Base-by-base conservation (phyloP, 2,888 invertebrate genomes). In the Leucophora obtusa region DNA sequence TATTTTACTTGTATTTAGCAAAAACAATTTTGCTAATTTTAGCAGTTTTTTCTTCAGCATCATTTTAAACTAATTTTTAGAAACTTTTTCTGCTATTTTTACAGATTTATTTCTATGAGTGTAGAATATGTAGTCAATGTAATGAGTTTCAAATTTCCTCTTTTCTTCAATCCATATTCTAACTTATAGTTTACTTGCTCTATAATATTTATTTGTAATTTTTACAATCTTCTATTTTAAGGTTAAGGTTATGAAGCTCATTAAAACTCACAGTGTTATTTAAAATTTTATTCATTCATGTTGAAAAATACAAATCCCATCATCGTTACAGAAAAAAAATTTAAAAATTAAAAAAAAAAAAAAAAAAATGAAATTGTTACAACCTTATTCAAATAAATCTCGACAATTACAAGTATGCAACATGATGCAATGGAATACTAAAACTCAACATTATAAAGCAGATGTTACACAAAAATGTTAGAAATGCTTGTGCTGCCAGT, bases 191-290 rank as follows among this genome's bases (percentile, higher is more conserved):
- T 8, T 38, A 10, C 24, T 18, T 38, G 7, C 9, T 50, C 50
- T 50, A 17, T 62, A 15, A 60, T 28, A 50, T 24, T 28, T 28
- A 4, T 7, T 28, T 17, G 6, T 21, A 33, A 38, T 66, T 54
- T n/a, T 33, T 11, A 24, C 66, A 7, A 28, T 43, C 54, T 17
- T 28, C 6, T 18, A 5, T 63, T 58, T 76, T 73, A 80, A 80
- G 80, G 80, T 80, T 76, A 80, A 80, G 80, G 80, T 65, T 80
- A 15, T 65, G 33, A 15, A 76, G 54, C 80, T 80, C 80, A 80
- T 80, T 80, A 80, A 73, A 80, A 73, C 2, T 28, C 15, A 38
- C 43, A 63, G 33, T 14, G 1, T 28, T 15, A 21, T 53, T 51
- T 50, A 35, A 50, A 17, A 0, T 51, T 56, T 43, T 47, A 71